Percentiles rank a stretch among this genome's conserved stretches.
Conservation (phyloP, 92 coral and sea anemone genomes). For the Phenganax subtilis region DNA sequence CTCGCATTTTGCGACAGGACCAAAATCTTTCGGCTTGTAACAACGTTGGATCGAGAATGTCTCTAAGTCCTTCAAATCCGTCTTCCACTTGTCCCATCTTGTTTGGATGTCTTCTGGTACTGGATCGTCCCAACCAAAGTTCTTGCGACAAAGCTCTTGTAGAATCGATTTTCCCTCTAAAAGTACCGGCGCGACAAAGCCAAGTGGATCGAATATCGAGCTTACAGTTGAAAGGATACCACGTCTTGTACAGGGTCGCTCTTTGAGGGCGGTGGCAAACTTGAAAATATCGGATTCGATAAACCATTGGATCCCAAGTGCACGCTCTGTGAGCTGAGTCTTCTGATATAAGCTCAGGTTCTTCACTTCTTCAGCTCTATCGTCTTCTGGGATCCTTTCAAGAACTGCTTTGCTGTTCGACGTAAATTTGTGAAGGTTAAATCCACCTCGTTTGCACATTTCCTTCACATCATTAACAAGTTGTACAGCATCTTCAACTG, state of each 20-base stretch:
- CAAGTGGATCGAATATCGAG: conserved; percentile 44
- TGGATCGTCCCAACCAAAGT: conserved; percentile 53
- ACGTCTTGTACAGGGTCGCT: conserved; percentile 46
- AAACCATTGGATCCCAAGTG: conserved; percentile 46
- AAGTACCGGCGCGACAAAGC: conserved; percentile 53
- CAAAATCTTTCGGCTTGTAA: conserved; percentile 47
- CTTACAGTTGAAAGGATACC: conserved; percentile 36
- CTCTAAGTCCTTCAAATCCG: neutral
- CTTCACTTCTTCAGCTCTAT: conserved; percentile 41
- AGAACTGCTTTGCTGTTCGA: conserved; percentile 50
- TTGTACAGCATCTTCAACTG: conserved; percentile 46
- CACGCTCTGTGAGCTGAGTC: conserved; percentile 4
- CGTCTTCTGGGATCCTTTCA: conserved; percentile 14
- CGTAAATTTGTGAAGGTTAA: conserved; percentile 39
- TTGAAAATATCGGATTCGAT: conserved; percentile 40
- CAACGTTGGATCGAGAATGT: conserved; percentile 37
- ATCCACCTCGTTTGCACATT: conserved; percentile 49
- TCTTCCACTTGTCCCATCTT: conserved; percentile 51
- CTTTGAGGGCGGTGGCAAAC: conserved; percentile 26
- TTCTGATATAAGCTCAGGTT: conserved; percentile 19
- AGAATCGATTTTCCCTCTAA: conserved; percentile 48
- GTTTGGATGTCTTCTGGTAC: conserved; percentile 42
- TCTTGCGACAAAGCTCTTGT: conserved; percentile 40
- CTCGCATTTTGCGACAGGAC: conserved; percentile 4
- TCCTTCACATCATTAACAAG: conserved; percentile 38